Conservation (phyloP, 2,113 vertebrate species). For the Actenoides hombroni region DNA sequence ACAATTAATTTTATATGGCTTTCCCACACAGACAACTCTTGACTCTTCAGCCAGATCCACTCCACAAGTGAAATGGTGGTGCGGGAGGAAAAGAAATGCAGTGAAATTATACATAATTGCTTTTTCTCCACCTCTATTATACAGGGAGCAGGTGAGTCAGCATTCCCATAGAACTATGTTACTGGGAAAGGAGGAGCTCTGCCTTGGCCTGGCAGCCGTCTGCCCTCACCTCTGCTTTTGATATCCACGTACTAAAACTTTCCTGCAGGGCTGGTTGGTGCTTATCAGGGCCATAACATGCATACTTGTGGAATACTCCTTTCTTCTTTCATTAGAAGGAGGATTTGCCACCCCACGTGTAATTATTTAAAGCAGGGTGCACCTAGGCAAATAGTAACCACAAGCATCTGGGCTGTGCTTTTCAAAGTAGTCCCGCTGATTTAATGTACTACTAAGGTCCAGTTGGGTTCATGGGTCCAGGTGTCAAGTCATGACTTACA, state of each 20-base stretch:
- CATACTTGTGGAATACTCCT: not conserved
- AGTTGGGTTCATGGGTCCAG: not conserved
- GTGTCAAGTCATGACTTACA: not conserved
- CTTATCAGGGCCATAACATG: not conserved
- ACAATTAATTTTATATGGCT: not conserved
- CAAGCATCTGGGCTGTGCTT: not conserved
- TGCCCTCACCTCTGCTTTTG: not conserved
- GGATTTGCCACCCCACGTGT: not conserved
- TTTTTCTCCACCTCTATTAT: not conserved
- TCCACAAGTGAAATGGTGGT: not conserved
- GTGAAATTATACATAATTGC: constrained; percentile 1
- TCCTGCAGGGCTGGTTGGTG: not conserved
- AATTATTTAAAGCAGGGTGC: constrained; percentile 14
- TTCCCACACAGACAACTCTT: not conserved
- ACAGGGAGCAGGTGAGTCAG: constrained; percentile 25
- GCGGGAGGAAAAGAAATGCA: not conserved
- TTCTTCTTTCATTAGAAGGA: not conserved
- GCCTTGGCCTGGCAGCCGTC: not conserved
- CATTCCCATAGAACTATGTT: not conserved
- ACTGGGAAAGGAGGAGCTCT: not conserved
- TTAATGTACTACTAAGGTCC: not conserved
- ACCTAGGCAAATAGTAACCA: not conserved
- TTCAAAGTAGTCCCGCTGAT: not conserved
- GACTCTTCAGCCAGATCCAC: not conserved
- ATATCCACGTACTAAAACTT: not conserved